A percentile compares a stretch with the other conserved stretches of the same genome.
These are phyloP conservation scores for Tragelaphus strepsiceros DNA, from an alignment of 2,113 vertebrate genomes.

Conservation along the genomic window DNA sequence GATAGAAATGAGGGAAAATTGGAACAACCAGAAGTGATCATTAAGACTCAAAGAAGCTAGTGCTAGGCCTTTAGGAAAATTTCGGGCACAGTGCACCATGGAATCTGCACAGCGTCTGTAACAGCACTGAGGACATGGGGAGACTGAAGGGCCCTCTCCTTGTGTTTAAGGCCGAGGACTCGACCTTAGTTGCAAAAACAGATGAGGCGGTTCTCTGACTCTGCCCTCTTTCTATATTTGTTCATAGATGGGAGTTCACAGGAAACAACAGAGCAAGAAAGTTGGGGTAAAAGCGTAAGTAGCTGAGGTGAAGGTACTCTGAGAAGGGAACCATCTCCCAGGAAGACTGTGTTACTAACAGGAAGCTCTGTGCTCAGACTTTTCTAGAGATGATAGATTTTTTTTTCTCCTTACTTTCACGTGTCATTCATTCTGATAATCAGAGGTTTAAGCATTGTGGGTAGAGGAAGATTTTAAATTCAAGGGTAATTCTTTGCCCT, in stretches of 20 bases:
- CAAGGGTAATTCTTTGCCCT: too few species aligned
- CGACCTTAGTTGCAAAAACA: background rate
- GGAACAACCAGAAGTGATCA: background rate
- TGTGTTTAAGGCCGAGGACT: background rate
- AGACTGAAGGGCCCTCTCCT: background rate
- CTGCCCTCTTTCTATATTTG: background rate
- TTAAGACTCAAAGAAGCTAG: background rate
- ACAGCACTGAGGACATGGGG: accelerated
- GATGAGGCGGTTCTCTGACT: background rate
- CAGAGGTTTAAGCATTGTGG: background rate
- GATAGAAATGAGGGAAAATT: background rate
- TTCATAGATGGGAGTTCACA: background rate
- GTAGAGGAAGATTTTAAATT: background rate
- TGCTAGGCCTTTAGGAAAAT: too few species aligned
- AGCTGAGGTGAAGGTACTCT: too few species aligned
- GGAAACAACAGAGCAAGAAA: background rate
- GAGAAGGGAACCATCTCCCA: background rate
- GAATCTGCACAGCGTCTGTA: accelerated
- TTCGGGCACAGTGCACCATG: accelerated
- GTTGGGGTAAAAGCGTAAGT: accelerated
- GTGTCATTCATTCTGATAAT: background rate
- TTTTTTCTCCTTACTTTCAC: background rate
- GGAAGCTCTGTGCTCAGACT: background rate
- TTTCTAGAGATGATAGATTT: accelerated
- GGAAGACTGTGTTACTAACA: background rate